Evolutionary conservation across 2,888 invertebrate species (phyloP).

Genomic region (Beris morrisii): DNA sequence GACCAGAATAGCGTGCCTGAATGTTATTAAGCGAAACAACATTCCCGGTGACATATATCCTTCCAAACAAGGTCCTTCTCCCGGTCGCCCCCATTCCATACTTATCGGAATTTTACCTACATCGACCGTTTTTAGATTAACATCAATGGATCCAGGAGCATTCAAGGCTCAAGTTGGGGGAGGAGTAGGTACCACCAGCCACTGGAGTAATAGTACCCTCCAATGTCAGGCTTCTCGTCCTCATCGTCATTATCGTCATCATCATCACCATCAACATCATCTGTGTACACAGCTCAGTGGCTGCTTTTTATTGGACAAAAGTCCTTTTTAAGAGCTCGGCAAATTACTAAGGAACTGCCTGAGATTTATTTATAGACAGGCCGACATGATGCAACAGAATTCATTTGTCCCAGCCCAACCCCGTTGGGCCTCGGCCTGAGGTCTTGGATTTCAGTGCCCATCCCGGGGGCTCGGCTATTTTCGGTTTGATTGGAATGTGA

Average conservation of each 20-base stretch:
- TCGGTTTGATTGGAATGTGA: too few species aligned
- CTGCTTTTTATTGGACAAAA: conserved; percentile 19
- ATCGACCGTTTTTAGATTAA: conserved; percentile 24
- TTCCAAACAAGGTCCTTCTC: not conserved
- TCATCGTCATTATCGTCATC: conserved; percentile 22
- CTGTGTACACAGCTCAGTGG: conserved; percentile 27
- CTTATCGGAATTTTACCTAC: conserved; percentile 9
- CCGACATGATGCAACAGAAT: not conserved
- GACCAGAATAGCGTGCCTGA: conserved; percentile 11
- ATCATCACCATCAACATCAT: conserved; percentile 31
- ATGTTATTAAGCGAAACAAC: conserved; percentile 24
- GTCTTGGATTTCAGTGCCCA: too few species aligned
- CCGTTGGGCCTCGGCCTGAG: too few species aligned
- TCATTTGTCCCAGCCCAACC: too few species aligned
- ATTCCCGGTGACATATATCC: conserved; percentile 30
- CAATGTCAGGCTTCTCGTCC: conserved; percentile 20
- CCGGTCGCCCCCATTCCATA: not conserved
- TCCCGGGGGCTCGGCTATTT: too few species aligned
- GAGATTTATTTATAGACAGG: conserved; percentile 28
- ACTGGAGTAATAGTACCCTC: conserved; percentile 5
- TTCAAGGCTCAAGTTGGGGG: not conserved
- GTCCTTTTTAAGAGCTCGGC: conserved; percentile 25
- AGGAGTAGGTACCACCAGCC: not conserved
- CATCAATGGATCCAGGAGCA: not conserved
- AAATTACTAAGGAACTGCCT: conserved; percentile 23